These are phyloP conservation scores for Loxodonta africana DNA, from an alignment of 2,113 vertebrate genomes.

Conservation along the genomic window DNA sequence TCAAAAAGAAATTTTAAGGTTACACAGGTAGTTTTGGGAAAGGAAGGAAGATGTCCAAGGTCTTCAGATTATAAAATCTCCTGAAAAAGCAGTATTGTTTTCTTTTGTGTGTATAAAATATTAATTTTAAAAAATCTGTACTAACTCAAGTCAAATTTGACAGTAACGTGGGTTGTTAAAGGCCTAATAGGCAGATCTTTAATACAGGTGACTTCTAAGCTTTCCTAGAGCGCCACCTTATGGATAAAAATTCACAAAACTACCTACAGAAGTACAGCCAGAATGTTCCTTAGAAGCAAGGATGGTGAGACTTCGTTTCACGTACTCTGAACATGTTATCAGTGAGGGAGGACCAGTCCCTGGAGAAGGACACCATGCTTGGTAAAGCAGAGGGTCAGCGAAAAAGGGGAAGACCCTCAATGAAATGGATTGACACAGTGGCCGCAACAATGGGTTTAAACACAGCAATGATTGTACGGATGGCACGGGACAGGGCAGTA, in stretches of 20 bases:
- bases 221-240: conserved; percentile 71
- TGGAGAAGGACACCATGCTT: too few species aligned
- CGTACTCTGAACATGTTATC: too few species aligned
- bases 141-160: neutral
- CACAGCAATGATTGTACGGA: too few species aligned
- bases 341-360: too few species aligned
- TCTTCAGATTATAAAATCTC: neutral
- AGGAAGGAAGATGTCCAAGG: neutral
- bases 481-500: too few species aligned
- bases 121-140: neutral
- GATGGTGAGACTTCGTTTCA: too few species aligned
- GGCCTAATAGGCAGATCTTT: neutral
- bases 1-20: neutral
- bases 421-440: too few species aligned
- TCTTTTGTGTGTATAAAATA: neutral
- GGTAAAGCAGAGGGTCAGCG: too few species aligned
- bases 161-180: neutral
- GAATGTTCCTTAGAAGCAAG: too few species aligned
- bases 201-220: neutral
- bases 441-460: too few species aligned
- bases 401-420: too few species aligned
- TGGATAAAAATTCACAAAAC: neutral
- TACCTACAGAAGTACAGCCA: neutral
- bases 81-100: neutral
- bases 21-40: neutral